Evolutionary conservation across 2,113 vertebrate species (phyloP).

Genomic region (Scopus umbretta): DNA sequence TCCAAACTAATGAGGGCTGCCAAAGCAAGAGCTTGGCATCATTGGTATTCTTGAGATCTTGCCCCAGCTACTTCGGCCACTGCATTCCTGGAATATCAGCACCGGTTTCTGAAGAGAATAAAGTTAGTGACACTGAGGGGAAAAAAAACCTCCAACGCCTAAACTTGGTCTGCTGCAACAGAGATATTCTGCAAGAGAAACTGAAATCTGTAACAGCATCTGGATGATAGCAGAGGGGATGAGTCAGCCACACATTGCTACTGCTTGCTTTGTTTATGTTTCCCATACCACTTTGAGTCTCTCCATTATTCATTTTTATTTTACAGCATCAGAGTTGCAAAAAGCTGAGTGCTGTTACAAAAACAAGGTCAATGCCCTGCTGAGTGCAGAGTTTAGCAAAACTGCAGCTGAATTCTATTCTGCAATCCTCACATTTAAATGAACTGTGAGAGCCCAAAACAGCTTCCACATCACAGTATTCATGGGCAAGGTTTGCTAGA

Average conservation of each 20-base stretch:
- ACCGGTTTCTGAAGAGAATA: not conserved
- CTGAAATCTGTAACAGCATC: slow-evolving; percentile 15
- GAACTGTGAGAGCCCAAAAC: not conserved
- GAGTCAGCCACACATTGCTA: slow-evolving; percentile 31
- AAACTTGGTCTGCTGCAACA: not conserved
- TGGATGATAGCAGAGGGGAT: slow-evolving; percentile 39
- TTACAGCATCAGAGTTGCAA: slow-evolving; percentile 13
- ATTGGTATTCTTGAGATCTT: not conserved
- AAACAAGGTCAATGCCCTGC: slow-evolving; percentile 11
- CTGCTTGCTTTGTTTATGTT: slow-evolving; percentile 49
- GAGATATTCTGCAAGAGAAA: not conserved
- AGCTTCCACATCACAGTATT: not conserved
- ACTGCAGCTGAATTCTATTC: not conserved
- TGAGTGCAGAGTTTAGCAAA: slow-evolving; percentile 12
- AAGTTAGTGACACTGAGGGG: not conserved
- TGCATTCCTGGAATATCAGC: not conserved
- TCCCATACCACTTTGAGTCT: slow-evolving; percentile 12
- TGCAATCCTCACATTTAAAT: not conserved
- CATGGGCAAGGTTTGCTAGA: not conserved
- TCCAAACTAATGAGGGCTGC: not conserved
- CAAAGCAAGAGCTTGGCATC: not conserved
- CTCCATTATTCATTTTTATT: slow-evolving; percentile 33
- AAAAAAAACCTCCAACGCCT: not conserved
- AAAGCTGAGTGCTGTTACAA: slow-evolving; percentile 17
- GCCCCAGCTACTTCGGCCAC: not conserved